These are phyloP conservation scores for Arnoldichthys spilopterus DNA, from an alignment of 2,797 vertebrate species.

Conservation along the genomic window DNA sequence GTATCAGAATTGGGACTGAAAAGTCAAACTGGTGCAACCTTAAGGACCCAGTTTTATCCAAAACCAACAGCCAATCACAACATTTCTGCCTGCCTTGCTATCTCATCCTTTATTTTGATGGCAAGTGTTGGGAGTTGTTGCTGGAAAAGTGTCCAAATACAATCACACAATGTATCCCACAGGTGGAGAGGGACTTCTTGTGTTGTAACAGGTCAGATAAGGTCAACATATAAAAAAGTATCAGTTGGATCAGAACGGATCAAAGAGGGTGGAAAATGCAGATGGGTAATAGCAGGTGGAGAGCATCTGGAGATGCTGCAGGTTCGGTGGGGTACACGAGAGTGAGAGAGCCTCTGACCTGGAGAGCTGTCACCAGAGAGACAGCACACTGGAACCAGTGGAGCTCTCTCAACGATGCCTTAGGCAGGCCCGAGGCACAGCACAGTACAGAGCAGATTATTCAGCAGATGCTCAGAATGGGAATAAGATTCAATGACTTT, in stretches of 20 bases:
- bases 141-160: neutral
- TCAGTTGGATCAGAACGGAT: conserved; percentile 13
- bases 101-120: neutral
- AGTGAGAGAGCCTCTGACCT: conserved; percentile 46
- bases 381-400: conserved; percentile 56
- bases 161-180: neutral
- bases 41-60: neutral
- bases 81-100: neutral
- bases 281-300: neutral
- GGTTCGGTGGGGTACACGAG: neutral
- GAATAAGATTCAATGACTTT: neutral
- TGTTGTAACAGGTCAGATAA: conserved; percentile 3
- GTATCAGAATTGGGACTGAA: no score
- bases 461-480: neutral
- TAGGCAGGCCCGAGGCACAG: conserved; percentile 19
- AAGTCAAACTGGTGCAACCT: no score
- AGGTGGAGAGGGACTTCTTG: neutral
- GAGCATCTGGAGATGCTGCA: neutral
- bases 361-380: conserved; percentile 52
- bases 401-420: conserved; percentile 53
- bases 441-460: conserved; percentile 11
- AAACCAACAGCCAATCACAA: neutral
- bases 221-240: neutral
- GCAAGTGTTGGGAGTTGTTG: neutral
- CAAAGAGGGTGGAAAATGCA: conserved; percentile 8